Percentiles rank a stretch among this genome's conserved stretches.
These are phyloP conservation scores for Myotis pilosus DNA, from an alignment of 2,797 vertebrate genomes.

Conservation along the genomic window DNA sequence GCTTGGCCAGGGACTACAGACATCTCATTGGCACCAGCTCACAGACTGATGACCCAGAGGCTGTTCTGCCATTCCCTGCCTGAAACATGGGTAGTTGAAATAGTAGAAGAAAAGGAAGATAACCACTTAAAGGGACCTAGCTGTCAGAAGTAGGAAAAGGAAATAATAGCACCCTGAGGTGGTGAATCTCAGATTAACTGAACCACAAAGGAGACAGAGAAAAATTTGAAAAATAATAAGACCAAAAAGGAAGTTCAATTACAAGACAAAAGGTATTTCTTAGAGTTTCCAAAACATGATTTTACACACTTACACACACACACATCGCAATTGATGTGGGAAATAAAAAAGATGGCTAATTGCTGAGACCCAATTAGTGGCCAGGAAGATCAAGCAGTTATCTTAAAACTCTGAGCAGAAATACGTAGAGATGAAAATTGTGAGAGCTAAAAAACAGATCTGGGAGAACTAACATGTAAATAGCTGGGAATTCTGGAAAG, in stretches of 20 bases:
- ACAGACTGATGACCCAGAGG: neutral
- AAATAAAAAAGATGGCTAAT: neutral
- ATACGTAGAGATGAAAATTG: neutral
- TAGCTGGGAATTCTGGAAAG: neutral
- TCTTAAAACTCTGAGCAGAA: neutral
- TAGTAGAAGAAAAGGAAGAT: slow-evolving; percentile 5
- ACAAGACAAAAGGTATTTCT: slow-evolving; percentile 22
- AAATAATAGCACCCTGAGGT: neutral
- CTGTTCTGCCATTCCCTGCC: neutral
- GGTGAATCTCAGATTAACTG: neutral
- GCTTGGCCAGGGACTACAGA: neutral
- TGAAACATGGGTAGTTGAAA: neutral
- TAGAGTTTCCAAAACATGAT: slow-evolving; percentile 50
- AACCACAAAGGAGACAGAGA: neutral
- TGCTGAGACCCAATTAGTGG: neutral
- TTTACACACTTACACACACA: neutral
- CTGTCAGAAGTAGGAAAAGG: neutral
- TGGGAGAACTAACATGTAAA: neutral
- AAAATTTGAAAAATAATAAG: slow-evolving; percentile 1
- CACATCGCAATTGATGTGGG: neutral
- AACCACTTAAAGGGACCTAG: neutral
- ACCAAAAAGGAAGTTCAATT: slow-evolving; percentile 10
- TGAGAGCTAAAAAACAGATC: neutral
- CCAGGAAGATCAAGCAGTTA: neutral
- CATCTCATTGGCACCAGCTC: neutral